These are phyloP conservation scores for Zalophus californianus DNA, from an alignment of 2,797 vertebrate species.

Conservation along the genomic window DNA sequence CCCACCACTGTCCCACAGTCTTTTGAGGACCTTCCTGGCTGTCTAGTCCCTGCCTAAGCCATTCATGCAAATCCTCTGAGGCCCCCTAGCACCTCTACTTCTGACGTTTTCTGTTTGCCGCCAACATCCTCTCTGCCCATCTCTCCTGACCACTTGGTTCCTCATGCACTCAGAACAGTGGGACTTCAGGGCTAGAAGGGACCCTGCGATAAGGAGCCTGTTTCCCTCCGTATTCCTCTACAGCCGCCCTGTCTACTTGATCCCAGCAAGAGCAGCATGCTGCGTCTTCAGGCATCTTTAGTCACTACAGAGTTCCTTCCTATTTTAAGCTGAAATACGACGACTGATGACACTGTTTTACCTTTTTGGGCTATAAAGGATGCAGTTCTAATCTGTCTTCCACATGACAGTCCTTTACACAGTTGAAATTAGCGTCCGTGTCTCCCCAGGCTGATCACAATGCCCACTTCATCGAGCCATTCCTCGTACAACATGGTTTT, in stretches of 20 bases:
- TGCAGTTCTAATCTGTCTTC: not conserved
- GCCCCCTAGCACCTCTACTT: not conserved
- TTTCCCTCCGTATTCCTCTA: not conserved
- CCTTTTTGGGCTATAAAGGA: not conserved
- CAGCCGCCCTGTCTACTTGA: not conserved
- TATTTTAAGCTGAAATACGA: not conserved
- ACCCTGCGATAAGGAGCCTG: not conserved
- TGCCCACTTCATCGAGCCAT: not conserved
- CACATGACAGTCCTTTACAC: not conserved
- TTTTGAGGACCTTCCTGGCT: not conserved
- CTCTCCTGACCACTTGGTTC: not conserved
- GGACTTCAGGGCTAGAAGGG: not conserved
- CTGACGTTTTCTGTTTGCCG: not conserved
- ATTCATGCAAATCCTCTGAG: not conserved
- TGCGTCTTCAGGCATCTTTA: not conserved
- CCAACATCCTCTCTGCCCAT: not conserved
- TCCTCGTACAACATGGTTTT: not conserved
- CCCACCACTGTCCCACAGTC: rapidly evolving
- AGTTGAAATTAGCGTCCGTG: not conserved
- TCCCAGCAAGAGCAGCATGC: not conserved
- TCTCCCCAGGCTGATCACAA: not conserved
- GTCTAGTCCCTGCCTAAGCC: not conserved
- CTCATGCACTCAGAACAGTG: not conserved
- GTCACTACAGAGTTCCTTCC: not conserved
- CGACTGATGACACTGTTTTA: not conserved